Conservation (phyloP, 2,797 vertebrate species). For the Sphenopsis melanotis region DNA sequence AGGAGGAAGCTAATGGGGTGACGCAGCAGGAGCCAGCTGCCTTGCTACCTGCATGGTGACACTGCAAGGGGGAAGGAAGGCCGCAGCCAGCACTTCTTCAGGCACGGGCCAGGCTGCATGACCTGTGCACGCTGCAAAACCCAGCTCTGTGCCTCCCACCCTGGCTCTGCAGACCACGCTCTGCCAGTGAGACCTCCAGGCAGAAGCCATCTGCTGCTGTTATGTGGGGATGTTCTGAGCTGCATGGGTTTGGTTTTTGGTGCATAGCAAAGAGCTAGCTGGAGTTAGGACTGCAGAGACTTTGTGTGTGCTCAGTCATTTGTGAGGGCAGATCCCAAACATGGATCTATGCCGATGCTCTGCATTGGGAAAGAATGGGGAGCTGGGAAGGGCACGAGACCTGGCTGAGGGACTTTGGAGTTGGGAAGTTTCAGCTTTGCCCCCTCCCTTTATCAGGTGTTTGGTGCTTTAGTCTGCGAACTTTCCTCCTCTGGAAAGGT, state of each 20-base stretch:
- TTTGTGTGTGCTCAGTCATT: neutral
- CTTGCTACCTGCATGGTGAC: constrained; percentile 43
- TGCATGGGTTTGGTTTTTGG: neutral
- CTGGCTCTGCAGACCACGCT: neutral
- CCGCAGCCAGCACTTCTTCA: neutral
- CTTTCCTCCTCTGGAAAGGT: neutral
- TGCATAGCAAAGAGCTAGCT: constrained; percentile 16
- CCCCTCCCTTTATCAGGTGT: neutral
- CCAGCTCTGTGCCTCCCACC: neutral
- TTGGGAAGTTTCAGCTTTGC: neutral
- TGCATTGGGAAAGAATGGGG: neutral
- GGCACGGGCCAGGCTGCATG: accelerated
- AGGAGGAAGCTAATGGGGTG: constrained; percentile 15
- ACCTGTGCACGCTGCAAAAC: neutral
- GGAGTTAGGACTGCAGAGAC: constrained; percentile 13
- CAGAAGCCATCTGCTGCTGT: constrained; percentile 40
- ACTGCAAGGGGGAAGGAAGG: constrained; percentile 33
- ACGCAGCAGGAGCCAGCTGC: constrained; percentile 47
- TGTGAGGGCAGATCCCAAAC: neutral
- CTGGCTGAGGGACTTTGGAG: neutral
- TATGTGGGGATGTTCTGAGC: neutral
- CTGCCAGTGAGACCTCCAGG: neutral
- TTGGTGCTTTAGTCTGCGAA: neutral
- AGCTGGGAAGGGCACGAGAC: neutral
- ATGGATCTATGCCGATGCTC: accelerated